Conservation (phyloP, 1,140 invertebrate species). For the Eulimnadia texana region DNA sequence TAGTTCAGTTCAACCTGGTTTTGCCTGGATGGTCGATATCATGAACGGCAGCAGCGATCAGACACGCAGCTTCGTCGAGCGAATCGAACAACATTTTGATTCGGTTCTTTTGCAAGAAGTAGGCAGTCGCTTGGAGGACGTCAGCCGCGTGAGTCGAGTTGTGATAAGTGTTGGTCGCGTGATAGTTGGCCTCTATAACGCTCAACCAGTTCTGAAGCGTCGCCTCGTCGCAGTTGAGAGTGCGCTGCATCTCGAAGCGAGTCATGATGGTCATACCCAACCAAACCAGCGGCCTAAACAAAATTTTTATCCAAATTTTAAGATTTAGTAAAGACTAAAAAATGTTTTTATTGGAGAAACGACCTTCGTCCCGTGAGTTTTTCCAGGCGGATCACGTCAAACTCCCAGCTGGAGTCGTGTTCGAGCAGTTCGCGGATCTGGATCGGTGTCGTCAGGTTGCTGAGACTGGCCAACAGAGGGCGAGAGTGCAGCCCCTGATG, state of each 20-base stretch:
- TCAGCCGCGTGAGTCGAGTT: slow-evolving; percentile 90
- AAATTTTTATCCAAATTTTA: background rate
- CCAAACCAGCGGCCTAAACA: slow-evolving; percentile 59
- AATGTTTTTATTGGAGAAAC: background rate
- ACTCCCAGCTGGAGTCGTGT: slow-evolving; percentile 72
- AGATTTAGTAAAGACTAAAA: background rate
- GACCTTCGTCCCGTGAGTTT: slow-evolving; percentile 63
- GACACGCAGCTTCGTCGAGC: slow-evolving; percentile 60
- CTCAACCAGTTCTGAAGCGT: slow-evolving; percentile 77
- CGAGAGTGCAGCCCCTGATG: slow-evolving; percentile 4
- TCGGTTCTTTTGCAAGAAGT: slow-evolving; percentile 66
- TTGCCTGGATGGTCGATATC: slow-evolving; percentile 72
- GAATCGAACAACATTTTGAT: slow-evolving; percentile 64
- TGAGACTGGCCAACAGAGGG: slow-evolving; percentile 14
- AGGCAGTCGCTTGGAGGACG: slow-evolving; percentile 53
- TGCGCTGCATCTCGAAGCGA: slow-evolving; percentile 60
- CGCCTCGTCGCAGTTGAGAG: slow-evolving; percentile 66
- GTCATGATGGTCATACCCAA: slow-evolving; percentile 69
- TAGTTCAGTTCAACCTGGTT: slow-evolving; percentile 38
- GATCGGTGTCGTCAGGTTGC: slow-evolving; percentile 25
- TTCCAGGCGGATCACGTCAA: slow-evolving; percentile 87
- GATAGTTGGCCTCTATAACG: slow-evolving; percentile 84
- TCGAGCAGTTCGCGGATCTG: slow-evolving; percentile 65
- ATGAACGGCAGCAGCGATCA: slow-evolving; percentile 80
- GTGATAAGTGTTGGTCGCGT: slow-evolving; percentile 78